These are phyloP conservation scores for Acronicta psi DNA, from an alignment of 2,888 invertebrate genomes.

Conservation along the genomic window DNA sequence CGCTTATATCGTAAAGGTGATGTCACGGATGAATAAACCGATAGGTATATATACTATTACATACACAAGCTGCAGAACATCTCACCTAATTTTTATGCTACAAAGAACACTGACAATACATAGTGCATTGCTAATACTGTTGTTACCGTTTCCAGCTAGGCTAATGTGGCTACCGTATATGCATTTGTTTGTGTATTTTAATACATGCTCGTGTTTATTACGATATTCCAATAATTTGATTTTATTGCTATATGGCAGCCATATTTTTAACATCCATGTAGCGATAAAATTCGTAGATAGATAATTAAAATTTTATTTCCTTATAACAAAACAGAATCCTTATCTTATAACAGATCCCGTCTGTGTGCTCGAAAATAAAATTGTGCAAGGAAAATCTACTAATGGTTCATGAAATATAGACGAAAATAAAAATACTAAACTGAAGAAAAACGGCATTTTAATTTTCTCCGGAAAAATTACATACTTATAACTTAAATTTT, in stretches of 20 bases:
- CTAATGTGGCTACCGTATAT: slow-evolving; percentile 12
- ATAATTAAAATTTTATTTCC: slow-evolving; percentile 15
- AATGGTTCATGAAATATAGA: slow-evolving; percentile 40
- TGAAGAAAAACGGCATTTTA: not conserved
- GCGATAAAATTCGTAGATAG: slow-evolving; percentile 17
- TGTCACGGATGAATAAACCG: slow-evolving; percentile 17
- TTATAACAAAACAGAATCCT: slow-evolving; percentile 14
- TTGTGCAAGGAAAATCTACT: slow-evolving; percentile 20
- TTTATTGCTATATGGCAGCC: slow-evolving; percentile 7
- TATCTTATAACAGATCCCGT: not conserved
- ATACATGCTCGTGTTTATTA: not conserved
- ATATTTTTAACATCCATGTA: slow-evolving; percentile 15
- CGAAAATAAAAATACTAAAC: slow-evolving; percentile 31
- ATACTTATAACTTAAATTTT: not conserved
- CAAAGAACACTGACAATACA: slow-evolving; percentile 17
- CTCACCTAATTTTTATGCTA: slow-evolving; percentile 28
- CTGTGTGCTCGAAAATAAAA: slow-evolving; percentile 1
- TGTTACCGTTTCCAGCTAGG: slow-evolving; percentile 8
- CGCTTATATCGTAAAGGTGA: slow-evolving; percentile 20
- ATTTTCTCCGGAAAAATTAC: not conserved
- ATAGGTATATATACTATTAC: slow-evolving; percentile 8
- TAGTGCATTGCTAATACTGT: slow-evolving; percentile 19
- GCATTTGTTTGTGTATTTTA: not conserved
- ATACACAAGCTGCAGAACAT: slow-evolving; percentile 23
- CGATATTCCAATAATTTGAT: slow-evolving; percentile 9